A percentile compares a stretch with the other conserved stretches of the same genome.
phyloP scores from a whole-genome alignment of 2,797 vertebrate species.

The Paramormyrops hopkinsi region DNA sequence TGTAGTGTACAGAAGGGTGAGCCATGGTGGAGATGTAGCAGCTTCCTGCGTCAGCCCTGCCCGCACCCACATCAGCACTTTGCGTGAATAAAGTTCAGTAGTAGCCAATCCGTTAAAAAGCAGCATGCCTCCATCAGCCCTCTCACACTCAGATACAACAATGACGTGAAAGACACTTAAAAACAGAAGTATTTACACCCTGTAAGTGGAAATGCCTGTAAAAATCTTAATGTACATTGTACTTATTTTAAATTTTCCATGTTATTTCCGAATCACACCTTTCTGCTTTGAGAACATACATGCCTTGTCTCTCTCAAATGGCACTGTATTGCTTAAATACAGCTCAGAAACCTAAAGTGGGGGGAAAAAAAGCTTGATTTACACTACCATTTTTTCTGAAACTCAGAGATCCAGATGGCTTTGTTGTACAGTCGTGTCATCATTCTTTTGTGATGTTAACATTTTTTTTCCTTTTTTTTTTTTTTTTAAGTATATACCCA shows the following conservation, averaged over 20 bases:
- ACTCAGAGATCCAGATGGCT: conserved; percentile 44
- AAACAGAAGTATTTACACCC: conserved; percentile 43
- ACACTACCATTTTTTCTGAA: conserved; percentile 46
- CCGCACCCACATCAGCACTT: conserved; percentile 24
- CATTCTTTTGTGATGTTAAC: conserved; percentile 51
- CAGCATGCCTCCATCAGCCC: conserved; percentile 22
- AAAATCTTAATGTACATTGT: conserved; percentile 41
- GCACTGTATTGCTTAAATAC: conserved; percentile 59
- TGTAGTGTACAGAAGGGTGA: conserved; percentile 53
- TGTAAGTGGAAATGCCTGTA: conserved; percentile 40
- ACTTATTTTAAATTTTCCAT: conserved; percentile 43
- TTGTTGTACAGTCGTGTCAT: conserved; percentile 45
- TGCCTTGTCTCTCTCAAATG: conserved; percentile 44
- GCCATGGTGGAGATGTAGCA: conserved; percentile 42
- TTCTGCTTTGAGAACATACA: conserved; percentile 46
- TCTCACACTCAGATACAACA: conserved; percentile 24
- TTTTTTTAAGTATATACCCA: conserved; percentile 39
- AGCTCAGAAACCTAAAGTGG: conserved; percentile 56
- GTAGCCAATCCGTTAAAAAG: conserved; percentile 21
- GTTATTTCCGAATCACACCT: conserved; percentile 50
- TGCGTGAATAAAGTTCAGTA: conserved; percentile 25
- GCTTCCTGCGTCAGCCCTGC: background rate
- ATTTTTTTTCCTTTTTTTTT: conserved; percentile 24
- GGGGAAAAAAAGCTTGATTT: conserved; percentile 55
- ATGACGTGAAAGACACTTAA: background rate